A percentile compares a stretch with the other conserved stretches of the same genome.
Conservation (phyloP, 2,113 vertebrate genomes). For the Myiagra hebetior region DNA sequence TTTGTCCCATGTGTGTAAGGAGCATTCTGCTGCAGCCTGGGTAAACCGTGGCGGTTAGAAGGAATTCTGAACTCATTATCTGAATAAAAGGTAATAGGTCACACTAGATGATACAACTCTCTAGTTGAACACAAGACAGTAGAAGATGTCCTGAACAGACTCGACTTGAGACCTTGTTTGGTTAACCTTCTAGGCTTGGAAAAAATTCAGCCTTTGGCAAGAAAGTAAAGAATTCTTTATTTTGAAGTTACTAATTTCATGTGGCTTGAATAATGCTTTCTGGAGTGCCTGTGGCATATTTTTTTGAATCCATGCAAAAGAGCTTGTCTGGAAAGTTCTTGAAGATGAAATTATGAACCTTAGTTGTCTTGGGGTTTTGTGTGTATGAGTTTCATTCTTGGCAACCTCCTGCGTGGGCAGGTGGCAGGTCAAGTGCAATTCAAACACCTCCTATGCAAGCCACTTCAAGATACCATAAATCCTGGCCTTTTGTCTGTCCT, state of each 20-base stretch:
- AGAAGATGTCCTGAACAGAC: not conserved
- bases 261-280: not conserved
- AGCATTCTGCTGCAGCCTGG: not conserved
- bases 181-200: not conserved
- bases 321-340: not conserved
- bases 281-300: not conserved
- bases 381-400: not conserved
- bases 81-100: not conserved
- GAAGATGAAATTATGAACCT: not conserved
- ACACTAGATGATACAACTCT: not conserved
- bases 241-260: not conserved
- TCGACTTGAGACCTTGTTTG: not conserved
- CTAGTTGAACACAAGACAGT: not conserved
- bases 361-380: not conserved
- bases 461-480: not conserved
- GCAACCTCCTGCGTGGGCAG: not conserved
- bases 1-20: not conserved
- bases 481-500: not conserved
- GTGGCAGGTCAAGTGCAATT: not conserved
- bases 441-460: not conserved
- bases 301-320: not conserved
- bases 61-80: not conserved
- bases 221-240: not conserved
- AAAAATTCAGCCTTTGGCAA: not conserved
- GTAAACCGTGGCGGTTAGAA: not conserved